Evolutionary conservation across 2,797 vertebrate species (phyloP).

Genomic region (Rhinoraja longicauda): DNA sequence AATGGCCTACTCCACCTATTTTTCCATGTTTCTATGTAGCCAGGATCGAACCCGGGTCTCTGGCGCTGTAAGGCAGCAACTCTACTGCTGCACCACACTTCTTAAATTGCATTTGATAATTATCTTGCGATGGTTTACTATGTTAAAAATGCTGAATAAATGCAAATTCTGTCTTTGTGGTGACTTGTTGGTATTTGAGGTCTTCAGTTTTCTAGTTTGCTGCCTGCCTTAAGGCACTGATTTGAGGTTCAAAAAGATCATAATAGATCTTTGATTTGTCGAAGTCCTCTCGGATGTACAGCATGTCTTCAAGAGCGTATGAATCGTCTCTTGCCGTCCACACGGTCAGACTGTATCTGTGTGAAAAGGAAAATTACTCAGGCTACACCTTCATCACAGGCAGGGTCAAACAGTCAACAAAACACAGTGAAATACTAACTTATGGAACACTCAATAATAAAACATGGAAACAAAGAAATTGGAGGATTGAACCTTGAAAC

Average conservation of each 20-base stretch:
- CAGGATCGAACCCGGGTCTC: too few species aligned
- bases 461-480: too few species aligned
- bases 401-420: neutral
- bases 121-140: neutral
- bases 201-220: constrained; percentile 46
- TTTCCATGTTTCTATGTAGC: too few species aligned
- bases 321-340: constrained; percentile 74
- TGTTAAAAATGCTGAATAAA: neutral
- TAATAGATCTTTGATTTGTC: constrained; percentile 74
- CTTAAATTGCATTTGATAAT: neutral
- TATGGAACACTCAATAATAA: neutral
- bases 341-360: constrained; percentile 80
- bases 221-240: constrained; percentile 58
- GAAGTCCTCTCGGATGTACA: constrained; percentile 64
- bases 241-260: constrained; percentile 72
- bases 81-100: too few species aligned
- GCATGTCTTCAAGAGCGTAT: constrained; percentile 66
- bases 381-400: neutral
- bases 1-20: too few species aligned
- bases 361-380: constrained; percentile 40
- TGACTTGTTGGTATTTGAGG: constrained; percentile 47
- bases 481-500: too few species aligned
- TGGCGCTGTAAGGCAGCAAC: too few species aligned
- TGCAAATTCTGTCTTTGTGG: neutral
- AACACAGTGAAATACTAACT: neutral